Percentiles rank a stretch among this genome's conserved stretches.
Conservation (phyloP, 2,113 vertebrate genomes). For the Malurus cyaneus region DNA sequence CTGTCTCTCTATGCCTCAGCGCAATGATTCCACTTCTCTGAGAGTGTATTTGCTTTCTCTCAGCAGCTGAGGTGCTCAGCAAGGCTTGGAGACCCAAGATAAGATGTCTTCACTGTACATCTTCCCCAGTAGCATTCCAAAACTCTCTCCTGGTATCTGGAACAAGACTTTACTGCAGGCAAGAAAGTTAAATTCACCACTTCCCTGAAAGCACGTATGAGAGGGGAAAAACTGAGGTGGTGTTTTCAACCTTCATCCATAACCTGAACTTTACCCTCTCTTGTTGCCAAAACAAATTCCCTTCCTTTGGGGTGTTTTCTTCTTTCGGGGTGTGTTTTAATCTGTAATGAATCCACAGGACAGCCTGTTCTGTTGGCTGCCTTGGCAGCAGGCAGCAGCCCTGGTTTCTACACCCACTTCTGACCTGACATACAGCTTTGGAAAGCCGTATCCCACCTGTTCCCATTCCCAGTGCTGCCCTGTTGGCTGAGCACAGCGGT, state of each 20-base stretch:
- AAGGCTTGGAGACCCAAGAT: not conserved
- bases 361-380: not conserved
- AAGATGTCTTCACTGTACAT: not conserved
- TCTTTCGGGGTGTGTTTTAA: not conserved
- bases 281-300: not conserved
- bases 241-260: not conserved
- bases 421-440: not conserved
- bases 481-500: accelerated
- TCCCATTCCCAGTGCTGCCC: accelerated
- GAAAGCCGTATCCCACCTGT: accelerated
- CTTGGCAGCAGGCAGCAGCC: not conserved
- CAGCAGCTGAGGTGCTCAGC: not conserved
- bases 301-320: not conserved
- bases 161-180: not conserved
- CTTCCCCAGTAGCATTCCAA: not conserved
- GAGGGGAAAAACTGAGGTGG: not conserved
- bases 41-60: not conserved
- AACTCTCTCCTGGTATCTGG: not conserved
- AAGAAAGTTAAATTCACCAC: not conserved
- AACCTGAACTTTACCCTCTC: not conserved
- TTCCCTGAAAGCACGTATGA: accelerated
- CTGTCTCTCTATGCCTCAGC: not conserved
- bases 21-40: not conserved
- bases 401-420: not conserved
- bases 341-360: accelerated